Conservation (phyloP, 2,113 vertebrate species). For the Zapus hudsonius region DNA sequence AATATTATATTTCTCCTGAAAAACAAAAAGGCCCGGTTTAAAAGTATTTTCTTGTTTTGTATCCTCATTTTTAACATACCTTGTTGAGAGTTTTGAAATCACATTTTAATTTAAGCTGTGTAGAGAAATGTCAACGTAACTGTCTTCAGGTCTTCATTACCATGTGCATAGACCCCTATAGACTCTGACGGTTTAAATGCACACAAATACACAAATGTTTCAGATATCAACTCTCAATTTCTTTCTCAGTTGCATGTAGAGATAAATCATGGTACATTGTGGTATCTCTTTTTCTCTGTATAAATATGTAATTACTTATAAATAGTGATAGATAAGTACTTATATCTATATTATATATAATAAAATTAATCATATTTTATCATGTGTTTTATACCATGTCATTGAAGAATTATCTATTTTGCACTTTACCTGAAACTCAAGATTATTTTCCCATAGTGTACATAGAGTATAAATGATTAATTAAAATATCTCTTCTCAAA, state of each 20-base stretch:
- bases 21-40: not conserved
- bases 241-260: not conserved
- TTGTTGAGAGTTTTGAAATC: not conserved
- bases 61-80: not conserved
- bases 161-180: not conserved
- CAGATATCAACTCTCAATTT: not conserved
- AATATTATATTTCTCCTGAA: not conserved
- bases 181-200: not conserved
- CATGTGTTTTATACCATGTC: not conserved
- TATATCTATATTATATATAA: not conserved
- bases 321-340: not conserved
- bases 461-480: not conserved
- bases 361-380: not conserved
- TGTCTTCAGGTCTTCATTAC: not conserved
- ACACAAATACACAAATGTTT: not conserved
- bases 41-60: not conserved
- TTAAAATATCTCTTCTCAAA: not conserved
- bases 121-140: not conserved
- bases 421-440: not conserved
- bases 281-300: not conserved
- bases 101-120: not conserved
- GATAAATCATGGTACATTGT: not conserved
- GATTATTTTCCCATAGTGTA: too few species aligned
- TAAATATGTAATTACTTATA: not conserved
- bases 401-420: not conserved